Conservation (phyloP, 2,113 vertebrate species). For the Periophthalmodon schlosseri region DNA sequence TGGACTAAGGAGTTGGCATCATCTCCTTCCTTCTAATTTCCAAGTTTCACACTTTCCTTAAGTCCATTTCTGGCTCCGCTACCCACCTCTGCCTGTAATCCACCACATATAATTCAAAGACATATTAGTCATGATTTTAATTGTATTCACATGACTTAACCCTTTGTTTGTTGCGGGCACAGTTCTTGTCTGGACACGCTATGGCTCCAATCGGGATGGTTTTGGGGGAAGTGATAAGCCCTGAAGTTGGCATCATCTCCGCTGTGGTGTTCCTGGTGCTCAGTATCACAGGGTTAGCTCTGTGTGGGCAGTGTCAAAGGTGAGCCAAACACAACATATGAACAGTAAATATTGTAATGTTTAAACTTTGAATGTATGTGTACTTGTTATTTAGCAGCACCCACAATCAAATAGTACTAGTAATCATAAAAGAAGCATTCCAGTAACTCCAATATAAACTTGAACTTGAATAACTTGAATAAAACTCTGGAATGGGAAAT, state of each 20-base stretch:
- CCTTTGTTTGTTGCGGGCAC: not conserved
- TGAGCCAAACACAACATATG: conserved; percentile 32
- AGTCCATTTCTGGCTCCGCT: no score
- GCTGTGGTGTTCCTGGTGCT: conserved; percentile 60
- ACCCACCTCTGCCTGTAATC: no score
- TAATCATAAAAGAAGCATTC: no score
- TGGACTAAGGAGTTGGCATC: no score
- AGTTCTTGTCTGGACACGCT: not conserved
- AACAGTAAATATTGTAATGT: no score
- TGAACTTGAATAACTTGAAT: no score
- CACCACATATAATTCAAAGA: not conserved
- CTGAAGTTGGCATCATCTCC: conserved; percentile 62
- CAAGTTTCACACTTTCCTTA: no score
- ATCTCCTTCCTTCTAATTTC: no score
- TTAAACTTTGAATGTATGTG: not conserved
- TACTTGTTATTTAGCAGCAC: not conserved
- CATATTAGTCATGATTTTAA: not conserved
- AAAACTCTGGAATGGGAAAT: no score
- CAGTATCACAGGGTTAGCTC: conserved; percentile 44
- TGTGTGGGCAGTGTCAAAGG: conserved; percentile 60
- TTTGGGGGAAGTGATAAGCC: conserved; percentile 43
- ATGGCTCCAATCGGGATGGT: conserved; percentile 64
- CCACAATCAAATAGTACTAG: not conserved
- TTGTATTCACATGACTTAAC: not conserved
- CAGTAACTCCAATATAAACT: no score